A percentile compares a stretch with the other conserved stretches of the same genome.
These are phyloP conservation scores for Chymomyza procnemis DNA, from an alignment of 2,888 invertebrate species.

Conservation along the genomic window DNA sequence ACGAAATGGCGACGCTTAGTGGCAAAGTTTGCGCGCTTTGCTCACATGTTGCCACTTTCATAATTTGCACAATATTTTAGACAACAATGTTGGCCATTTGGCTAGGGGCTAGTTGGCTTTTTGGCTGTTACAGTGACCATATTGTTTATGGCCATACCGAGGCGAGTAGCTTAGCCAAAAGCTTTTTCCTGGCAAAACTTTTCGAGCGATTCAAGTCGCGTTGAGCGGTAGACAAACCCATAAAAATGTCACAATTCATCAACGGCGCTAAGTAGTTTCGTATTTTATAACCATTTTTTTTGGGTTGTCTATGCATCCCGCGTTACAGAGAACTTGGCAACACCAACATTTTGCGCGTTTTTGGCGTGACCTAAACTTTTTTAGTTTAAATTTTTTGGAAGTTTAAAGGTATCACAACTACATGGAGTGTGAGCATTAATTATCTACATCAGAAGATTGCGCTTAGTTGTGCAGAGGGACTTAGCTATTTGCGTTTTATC, in stretches of 20 bases:
- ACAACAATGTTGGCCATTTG: slow-evolving; percentile 3
- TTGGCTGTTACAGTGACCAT: slow-evolving; percentile 32
- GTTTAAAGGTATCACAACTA: neutral
- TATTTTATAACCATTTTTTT: slow-evolving; percentile 51
- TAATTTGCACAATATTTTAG: slow-evolving; percentile 48
- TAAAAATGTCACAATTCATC: slow-evolving; percentile 74
- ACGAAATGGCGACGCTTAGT: slow-evolving; percentile 1
- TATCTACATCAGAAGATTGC: no score
- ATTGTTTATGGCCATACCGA: slow-evolving; percentile 48
- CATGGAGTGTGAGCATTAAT: no score
- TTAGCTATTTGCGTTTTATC: no score
- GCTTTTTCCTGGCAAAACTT: slow-evolving; percentile 16
- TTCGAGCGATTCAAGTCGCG: slow-evolving; percentile 15
- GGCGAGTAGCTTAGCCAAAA: slow-evolving; percentile 50
- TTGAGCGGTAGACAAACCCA: slow-evolving; percentile 62
- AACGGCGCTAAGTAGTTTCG: slow-evolving; percentile 64
- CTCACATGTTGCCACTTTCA: slow-evolving; percentile 31
- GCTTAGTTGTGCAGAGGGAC: no score
- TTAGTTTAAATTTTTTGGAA: no score
- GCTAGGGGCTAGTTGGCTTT: slow-evolving; percentile 30
- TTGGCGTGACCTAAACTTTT: slow-evolving; percentile 44
- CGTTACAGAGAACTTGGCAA: slow-evolving; percentile 19
- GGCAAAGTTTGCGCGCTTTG: no score
- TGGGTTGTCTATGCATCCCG: neutral
- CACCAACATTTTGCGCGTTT: slow-evolving; percentile 45